Conservation (phyloP, 37 sponge, comb jelly and placozoan genomes). For the Cladorhizidae sp. region DNA sequence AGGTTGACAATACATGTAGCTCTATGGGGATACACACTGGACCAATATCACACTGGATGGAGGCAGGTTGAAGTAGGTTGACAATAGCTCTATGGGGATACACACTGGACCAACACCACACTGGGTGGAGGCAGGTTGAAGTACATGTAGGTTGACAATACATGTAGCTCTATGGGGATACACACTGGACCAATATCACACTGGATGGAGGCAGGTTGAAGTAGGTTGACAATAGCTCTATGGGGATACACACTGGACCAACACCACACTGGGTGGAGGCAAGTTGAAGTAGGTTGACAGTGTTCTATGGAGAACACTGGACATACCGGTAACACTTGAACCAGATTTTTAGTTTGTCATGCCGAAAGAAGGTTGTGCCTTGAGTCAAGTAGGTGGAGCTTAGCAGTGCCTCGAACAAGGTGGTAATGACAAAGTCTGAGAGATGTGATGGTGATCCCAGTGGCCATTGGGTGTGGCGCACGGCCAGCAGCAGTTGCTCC, state of each 20-base stretch:
- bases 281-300: not conserved
- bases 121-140: too few relatives aligned
- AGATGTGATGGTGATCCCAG: slow-evolving; percentile 41
- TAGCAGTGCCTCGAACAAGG: slow-evolving; percentile 51
- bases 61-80: too few relatives aligned
- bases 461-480: slow-evolving; percentile 18
- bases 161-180: too few relatives aligned
- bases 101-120: too few relatives aligned
- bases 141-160: too few relatives aligned
- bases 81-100: too few relatives aligned
- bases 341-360: slow-evolving; percentile 31
- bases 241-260: not conserved
- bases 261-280: not conserved
- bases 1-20: too few relatives aligned
- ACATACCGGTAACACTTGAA: slow-evolving; percentile 53
- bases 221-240: not conserved
- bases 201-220: too few relatives aligned
- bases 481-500: slow-evolving; percentile 30
- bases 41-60: too few relatives aligned
- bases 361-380: not conserved
- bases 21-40: too few relatives aligned
- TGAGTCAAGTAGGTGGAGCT: slow-evolving; percentile 11
- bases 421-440: slow-evolving; percentile 37
- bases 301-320: not conserved
- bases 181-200: too few relatives aligned